These are phyloP conservation scores for Heliconius aoede DNA, from an alignment of 2,888 invertebrate genomes.

Conservation along the genomic window DNA sequence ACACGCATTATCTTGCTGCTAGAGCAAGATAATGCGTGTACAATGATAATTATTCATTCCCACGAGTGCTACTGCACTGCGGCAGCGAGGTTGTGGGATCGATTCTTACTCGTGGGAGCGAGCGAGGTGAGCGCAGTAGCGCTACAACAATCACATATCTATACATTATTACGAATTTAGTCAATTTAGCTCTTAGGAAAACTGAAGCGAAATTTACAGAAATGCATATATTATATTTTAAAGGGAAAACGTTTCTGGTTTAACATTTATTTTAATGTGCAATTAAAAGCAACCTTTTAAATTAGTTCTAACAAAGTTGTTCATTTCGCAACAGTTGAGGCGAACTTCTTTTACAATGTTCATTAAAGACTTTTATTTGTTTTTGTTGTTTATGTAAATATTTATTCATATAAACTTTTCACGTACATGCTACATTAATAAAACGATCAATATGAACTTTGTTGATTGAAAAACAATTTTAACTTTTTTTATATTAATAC, in stretches of 20 bases:
- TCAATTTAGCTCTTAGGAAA: background rate
- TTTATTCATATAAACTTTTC: background rate
- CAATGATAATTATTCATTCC: no score
- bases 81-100: no score
- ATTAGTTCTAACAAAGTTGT: slow-evolving; percentile 9
- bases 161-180: background rate
- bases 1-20: no score
- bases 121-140: no score
- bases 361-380: background rate
- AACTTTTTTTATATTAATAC: no score
- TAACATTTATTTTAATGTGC: slow-evolving; percentile 1
- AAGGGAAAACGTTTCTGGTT: background rate
- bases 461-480: no score
- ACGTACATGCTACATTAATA: no score
- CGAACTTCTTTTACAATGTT: slow-evolving; percentile 3
- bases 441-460: no score
- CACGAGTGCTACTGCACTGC: no score
- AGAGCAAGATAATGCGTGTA: no score
- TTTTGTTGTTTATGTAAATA: background rate
- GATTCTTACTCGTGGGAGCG: no score
- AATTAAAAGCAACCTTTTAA: slow-evolving; percentile 15
- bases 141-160: background rate
- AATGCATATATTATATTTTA: background rate
- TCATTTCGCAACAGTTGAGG: background rate
- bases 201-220: background rate